These are phyloP conservation scores for Tetramorium bicarinatum DNA, from an alignment of 2,888 invertebrate genomes.

Conservation along the genomic window DNA sequence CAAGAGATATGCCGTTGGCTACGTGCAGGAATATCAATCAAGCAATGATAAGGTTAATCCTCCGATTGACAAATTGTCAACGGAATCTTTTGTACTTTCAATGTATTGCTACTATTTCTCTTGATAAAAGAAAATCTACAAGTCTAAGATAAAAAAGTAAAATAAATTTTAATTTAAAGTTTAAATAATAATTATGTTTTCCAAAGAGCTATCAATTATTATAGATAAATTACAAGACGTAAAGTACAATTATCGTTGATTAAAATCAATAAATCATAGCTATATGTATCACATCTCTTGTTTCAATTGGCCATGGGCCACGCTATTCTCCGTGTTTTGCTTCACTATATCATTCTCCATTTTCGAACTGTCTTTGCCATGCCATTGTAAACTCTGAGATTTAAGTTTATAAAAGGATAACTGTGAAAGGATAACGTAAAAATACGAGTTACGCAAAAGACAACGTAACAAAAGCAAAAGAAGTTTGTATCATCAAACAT, in stretches of 20 bases:
- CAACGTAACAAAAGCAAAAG: not conserved
- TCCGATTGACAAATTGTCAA: constrained; percentile 13
- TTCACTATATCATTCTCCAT: not conserved
- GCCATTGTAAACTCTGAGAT: not conserved
- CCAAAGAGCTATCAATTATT: not conserved
- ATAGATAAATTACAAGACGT: not conserved
- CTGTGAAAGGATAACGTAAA: too few relatives aligned
- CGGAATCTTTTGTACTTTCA: not conserved
- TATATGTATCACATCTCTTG: not conserved
- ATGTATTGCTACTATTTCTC: not conserved
- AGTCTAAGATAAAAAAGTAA: not conserved
- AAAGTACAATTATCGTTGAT: not conserved
- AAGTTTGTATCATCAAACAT: not conserved
- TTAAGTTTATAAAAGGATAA: not conserved
- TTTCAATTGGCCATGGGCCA: not conserved
- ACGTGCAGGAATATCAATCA: constrained; percentile 2
- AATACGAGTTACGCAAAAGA: not conserved
- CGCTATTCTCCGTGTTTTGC: not conserved
- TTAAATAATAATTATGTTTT: not conserved
- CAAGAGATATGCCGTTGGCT: constrained; percentile 6
- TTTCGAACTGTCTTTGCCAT: not conserved
- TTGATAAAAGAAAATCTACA: not conserved
- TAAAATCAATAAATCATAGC: not conserved
- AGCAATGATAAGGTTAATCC: not conserved
- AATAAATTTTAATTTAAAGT: not conserved